Percentiles rank a stretch among this genome's conserved stretches.
phyloP scores from a whole-genome alignment of 2,888 invertebrate species.

The Odontocolon sp. region DNA sequence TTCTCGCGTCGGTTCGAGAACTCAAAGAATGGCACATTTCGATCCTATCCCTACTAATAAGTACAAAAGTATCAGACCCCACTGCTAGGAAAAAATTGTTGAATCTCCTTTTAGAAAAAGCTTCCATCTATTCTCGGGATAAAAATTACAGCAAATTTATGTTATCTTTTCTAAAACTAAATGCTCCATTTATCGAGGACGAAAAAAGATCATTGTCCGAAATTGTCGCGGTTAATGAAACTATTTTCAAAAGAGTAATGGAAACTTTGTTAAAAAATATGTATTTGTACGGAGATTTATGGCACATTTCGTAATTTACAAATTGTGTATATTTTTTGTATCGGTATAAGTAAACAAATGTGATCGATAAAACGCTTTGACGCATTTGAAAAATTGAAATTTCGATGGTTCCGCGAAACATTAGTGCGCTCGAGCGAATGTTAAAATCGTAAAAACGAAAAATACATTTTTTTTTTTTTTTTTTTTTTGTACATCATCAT shows the following conservation, averaged over 20 bases:
- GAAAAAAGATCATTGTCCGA: conserved; percentile 68
- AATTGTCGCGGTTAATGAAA: conserved; percentile 69
- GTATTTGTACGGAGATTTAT: conserved; percentile 53
- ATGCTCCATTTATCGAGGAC: conserved; percentile 63
- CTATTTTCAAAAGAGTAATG: conserved; percentile 69
- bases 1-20: conserved; percentile 66
- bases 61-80: conserved; percentile 61
- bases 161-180: conserved; percentile 67
- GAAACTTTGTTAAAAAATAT: conserved; percentile 66
- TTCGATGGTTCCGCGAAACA: too few relatives aligned
- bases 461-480: too few relatives aligned
- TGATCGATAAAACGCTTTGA: too few relatives aligned
- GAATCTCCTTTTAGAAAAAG: conserved; percentile 67
- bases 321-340: neutral
- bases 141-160: conserved; percentile 72
- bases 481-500: too few relatives aligned
- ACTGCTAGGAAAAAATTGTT: conserved; percentile 65
- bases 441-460: too few relatives aligned
- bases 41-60: conserved; percentile 64
- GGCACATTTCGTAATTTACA: conserved; percentile 46
- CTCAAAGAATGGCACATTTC: conserved; percentile 73
- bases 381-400: too few relatives aligned
- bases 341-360: neutral
- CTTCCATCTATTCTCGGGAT: conserved; percentile 67
- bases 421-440: too few relatives aligned